Conservation (phyloP, 2,888 invertebrate genomes). For the Acanthococcus lagerstroemiae region DNA sequence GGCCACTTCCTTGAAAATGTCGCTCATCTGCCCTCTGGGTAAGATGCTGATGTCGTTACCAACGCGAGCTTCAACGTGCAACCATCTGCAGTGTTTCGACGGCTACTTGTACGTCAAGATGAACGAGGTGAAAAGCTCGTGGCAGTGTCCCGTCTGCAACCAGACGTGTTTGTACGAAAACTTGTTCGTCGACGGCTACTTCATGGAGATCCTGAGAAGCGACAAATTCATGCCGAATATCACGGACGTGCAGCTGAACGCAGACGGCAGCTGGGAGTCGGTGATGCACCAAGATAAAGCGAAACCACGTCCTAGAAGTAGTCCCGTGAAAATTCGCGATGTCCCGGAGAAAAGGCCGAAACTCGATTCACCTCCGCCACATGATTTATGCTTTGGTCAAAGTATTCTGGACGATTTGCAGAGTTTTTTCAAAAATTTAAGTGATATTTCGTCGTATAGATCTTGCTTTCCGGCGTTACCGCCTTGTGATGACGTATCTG, state of each 20-base stretch:
- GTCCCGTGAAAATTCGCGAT: background rate
- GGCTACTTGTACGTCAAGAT: conserved; percentile 45
- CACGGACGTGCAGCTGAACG: conserved; percentile 10
- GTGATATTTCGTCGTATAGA: background rate
- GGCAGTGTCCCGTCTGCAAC: conserved; percentile 49
- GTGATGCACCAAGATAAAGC: background rate
- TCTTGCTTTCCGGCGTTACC: background rate
- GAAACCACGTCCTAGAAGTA: background rate
- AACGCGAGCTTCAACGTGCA: conserved; percentile 43
- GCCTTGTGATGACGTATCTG: background rate
- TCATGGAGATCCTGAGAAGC: conserved; percentile 16
- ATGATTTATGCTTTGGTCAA: too few relatives aligned
- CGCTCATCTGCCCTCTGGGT: conserved; percentile 36
- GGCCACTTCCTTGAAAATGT: conserved; percentile 24
- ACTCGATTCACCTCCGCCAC: too few relatives aligned
- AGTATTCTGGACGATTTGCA: background rate
- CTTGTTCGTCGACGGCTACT: conserved; percentile 46
- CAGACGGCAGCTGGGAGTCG: conserved; percentile 3
- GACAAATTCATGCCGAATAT: conserved; percentile 6
- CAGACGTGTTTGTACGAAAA: conserved; percentile 44
- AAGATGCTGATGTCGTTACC: conserved; percentile 41
- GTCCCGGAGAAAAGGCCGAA: too few relatives aligned
- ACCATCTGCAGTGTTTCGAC: conserved; percentile 49
- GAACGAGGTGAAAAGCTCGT: conserved; percentile 49
- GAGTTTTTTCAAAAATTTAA: background rate